Percentiles rank a stretch among this genome's conserved stretches.
These are phyloP conservation scores for Microcebus tavaratra DNA, from an alignment of 2,113 vertebrate species.

Conservation along the genomic window DNA sequence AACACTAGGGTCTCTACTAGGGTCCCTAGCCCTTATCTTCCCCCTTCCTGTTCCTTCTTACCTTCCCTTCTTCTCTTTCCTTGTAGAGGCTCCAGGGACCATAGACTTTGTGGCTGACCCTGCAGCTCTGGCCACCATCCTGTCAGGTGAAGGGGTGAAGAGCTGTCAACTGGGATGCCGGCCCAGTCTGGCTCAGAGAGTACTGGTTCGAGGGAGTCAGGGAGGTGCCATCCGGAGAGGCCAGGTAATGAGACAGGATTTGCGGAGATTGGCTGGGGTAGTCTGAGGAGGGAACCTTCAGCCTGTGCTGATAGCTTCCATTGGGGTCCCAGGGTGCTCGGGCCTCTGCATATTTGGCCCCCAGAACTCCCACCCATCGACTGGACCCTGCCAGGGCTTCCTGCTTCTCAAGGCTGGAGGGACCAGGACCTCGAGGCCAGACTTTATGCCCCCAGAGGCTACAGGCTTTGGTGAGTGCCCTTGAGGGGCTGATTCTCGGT, in stretches of 20 bases:
- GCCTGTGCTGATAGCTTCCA: slow-evolving; percentile 8
- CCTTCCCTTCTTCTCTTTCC: slow-evolving; percentile 1
- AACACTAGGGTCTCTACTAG: background rate
- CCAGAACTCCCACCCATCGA: slow-evolving; percentile 37
- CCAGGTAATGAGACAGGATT: slow-evolving; percentile 55
- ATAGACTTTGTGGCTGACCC: slow-evolving; percentile 81
- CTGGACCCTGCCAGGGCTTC: slow-evolving; percentile 67
- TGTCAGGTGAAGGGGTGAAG: slow-evolving; percentile 79
- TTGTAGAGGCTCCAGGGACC: slow-evolving; percentile 66
- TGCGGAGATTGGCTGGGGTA: background rate
- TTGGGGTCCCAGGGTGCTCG: slow-evolving; percentile 61
- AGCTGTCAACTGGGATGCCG: slow-evolving; percentile 59
- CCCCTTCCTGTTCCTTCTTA: background rate
- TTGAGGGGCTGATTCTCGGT: background rate
- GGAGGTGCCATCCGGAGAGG: slow-evolving; percentile 24
- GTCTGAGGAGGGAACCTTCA: background rate
- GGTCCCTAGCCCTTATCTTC: background rate
- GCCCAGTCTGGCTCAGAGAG: slow-evolving; percentile 79
- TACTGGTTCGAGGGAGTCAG: slow-evolving; percentile 71
- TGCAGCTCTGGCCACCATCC: slow-evolving; percentile 79
- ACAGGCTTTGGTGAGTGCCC: slow-evolving; percentile 61
- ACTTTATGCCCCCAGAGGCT: slow-evolving; percentile 44
- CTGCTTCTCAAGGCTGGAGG: slow-evolving; percentile 73
- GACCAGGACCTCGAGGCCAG: slow-evolving; percentile 64
- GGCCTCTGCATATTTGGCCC: slow-evolving; percentile 64